Conservation (phyloP, 2,113 vertebrate genomes). For the Cairina moschata region DNA sequence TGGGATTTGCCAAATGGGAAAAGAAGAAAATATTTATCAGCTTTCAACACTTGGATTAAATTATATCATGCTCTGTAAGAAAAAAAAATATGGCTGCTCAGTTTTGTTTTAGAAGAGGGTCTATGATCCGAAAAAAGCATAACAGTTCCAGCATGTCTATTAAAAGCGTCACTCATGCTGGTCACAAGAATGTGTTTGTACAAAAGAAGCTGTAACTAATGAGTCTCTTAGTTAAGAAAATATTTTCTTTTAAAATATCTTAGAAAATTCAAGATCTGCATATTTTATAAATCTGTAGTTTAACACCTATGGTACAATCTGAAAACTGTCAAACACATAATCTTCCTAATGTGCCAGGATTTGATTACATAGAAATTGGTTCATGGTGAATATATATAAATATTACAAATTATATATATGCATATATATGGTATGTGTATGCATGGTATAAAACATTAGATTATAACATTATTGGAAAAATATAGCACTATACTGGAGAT, state of each 20-base stretch:
- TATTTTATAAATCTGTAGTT: constrained; percentile 1
- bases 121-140: neutral
- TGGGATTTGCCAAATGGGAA: neutral
- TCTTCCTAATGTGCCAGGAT: constrained; percentile 2
- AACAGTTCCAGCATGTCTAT: neutral
- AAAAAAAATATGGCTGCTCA: neutral
- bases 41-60: neutral
- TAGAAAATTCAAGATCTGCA: constrained; percentile 23
- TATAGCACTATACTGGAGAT: neutral
- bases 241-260: constrained; percentile 26
- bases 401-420: neutral
- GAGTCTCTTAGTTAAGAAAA: constrained; percentile 18
- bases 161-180: neutral
- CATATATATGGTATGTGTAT: neutral
- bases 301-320: neutral
- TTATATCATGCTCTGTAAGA: neutral
- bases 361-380: constrained; percentile 31
- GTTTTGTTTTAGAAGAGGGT: neutral
- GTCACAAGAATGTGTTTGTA: neutral
- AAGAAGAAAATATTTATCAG: neutral
- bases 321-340: neutral
- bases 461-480: neutral
- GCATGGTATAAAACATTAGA: neutral
- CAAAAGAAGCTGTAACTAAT: neutral
- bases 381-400: constrained; percentile 18